These are phyloP conservation scores for Pissodes strobi DNA, from an alignment of 1,140 invertebrate species.

Conservation along the genomic window DNA sequence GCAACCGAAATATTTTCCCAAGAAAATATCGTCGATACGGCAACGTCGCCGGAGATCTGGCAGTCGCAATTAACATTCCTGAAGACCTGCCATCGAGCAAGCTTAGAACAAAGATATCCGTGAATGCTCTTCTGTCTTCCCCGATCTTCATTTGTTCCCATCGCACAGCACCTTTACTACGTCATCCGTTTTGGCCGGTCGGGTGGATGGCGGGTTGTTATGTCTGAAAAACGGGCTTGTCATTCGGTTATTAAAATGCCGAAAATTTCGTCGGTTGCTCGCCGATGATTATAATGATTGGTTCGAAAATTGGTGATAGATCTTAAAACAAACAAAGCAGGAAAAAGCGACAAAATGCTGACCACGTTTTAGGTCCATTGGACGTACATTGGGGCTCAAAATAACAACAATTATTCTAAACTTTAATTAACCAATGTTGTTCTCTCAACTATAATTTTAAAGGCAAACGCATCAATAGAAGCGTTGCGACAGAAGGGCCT, in stretches of 20 bases:
- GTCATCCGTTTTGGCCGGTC: too few species aligned
- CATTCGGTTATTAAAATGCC: constrained; percentile 16
- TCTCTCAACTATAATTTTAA: too few species aligned
- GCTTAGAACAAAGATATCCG: constrained; percentile 29
- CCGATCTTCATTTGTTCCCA: constrained; percentile 22
- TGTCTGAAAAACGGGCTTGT: constrained; percentile 5
- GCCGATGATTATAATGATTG: not conserved
- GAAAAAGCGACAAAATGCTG: too few species aligned
- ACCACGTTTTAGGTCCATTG: too few species aligned
- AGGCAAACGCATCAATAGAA: too few species aligned
- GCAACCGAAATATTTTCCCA: too few species aligned
- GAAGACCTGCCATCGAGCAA: constrained; percentile 26
- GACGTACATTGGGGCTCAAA: too few species aligned
- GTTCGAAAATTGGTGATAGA: too few species aligned
- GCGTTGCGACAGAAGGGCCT: too few species aligned
- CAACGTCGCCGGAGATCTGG: constrained; percentile 18
- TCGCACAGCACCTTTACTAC: constrained; percentile 1
- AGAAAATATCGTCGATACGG: not conserved
- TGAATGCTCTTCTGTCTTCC: constrained; percentile 26
- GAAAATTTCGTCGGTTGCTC: constrained; percentile 9
- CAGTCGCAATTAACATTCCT: constrained; percentile 29
- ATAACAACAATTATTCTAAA: too few species aligned
- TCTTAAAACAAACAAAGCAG: too few species aligned
- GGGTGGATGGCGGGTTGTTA: constrained; percentile 2
- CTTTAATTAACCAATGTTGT: too few species aligned